phyloP scores from a whole-genome alignment of 2,888 invertebrate species.

The Stramonita haemastoma region DNA sequence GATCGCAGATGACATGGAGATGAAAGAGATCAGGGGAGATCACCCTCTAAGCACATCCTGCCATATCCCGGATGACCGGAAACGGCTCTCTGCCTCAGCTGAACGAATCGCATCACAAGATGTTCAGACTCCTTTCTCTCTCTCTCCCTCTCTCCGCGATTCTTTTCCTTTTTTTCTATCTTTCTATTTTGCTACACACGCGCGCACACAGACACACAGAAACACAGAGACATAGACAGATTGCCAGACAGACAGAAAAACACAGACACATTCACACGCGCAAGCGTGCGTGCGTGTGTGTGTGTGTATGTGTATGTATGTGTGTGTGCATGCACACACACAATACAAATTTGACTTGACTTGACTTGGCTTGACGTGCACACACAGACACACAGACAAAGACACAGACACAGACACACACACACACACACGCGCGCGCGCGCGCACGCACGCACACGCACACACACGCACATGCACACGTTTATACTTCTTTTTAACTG shows the following conservation, averaged over 20 bases:
- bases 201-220: neutral
- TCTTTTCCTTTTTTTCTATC: neutral
- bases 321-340: neutral
- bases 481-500: too few relatives aligned
- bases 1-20: conserved; percentile 30
- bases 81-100: neutral
- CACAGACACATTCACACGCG: neutral
- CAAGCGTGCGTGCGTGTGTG: too few relatives aligned
- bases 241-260: neutral
- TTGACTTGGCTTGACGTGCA: too few relatives aligned
- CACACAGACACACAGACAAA: neutral
- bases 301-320: too few relatives aligned
- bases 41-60: conserved; percentile 19
- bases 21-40: conserved; percentile 31
- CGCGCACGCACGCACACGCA: too few relatives aligned
- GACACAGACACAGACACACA: neutral
- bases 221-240: neutral
- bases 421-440: neutral
- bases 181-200: neutral
- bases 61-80: conserved; percentile 7
- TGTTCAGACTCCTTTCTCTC: neutral
- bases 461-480: neutral
- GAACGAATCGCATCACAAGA: neutral
- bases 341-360: too few relatives aligned
- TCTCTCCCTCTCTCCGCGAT: neutral